Conservation (phyloP, 1,140 invertebrate genomes). For the Episyrphus balteatus region DNA sequence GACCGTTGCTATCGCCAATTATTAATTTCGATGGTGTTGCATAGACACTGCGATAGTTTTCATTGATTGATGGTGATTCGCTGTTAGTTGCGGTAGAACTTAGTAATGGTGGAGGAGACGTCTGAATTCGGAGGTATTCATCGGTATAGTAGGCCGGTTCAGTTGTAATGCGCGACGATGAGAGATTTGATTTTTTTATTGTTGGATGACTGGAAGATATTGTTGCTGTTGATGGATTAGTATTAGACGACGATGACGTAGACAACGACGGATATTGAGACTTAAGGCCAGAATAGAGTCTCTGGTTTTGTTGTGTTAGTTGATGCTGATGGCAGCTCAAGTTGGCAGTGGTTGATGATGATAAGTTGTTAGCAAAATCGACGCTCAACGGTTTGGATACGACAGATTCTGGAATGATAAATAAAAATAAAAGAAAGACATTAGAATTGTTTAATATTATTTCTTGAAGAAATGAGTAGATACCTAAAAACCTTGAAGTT, state of each 20-base stretch:
- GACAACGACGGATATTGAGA: conserved; percentile 10
- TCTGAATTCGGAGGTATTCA: conserved; percentile 25
- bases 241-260: background rate
- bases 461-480: background rate
- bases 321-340: conserved; percentile 27
- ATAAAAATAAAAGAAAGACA: background rate
- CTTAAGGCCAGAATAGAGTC: background rate
- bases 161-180: conserved; percentile 18
- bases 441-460: background rate
- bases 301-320: conserved; percentile 10
- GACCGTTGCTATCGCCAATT: conserved; percentile 14
- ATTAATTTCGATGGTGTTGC: conserved; percentile 27
- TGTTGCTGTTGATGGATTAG: background rate
- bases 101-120: conserved; percentile 21
- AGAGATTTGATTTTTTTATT: background rate
- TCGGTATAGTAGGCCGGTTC: conserved; percentile 33
- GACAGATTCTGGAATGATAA: conserved; percentile 9
- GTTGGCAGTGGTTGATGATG: conserved; percentile 35
- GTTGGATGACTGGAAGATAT: conserved; percentile 8
- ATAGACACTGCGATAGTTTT: conserved; percentile 32
- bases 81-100: no score
- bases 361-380: conserved; percentile 23
- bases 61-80: conserved; percentile 15
- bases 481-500: conserved; percentile 1
- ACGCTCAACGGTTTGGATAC: background rate